Base-by-base conservation (phyloP, 1,140 invertebrate species). In the Tigriopus japonicus region DNA sequence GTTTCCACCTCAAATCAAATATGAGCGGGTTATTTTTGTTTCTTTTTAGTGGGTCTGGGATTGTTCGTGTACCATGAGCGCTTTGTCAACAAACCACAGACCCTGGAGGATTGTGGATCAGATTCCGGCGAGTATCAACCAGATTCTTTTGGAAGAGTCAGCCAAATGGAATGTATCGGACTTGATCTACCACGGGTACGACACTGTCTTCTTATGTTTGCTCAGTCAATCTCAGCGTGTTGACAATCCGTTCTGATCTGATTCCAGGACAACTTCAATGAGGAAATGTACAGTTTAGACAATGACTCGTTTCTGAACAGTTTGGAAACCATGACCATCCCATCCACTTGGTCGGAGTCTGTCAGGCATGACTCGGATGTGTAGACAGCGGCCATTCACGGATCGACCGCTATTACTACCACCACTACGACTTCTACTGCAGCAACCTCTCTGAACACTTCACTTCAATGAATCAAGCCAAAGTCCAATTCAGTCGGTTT, bases 291-390 rank as follows among this genome's bases (percentile, higher is more conserved):
- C 71, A 88, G 85, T 69, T 73, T 89, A 71, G 86, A 89, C 72
- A 89, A 89, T 69, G 86, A 89, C 70, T 88, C 85, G 62, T 89
- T 88, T 73, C 76, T 89, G 56, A 89, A 88, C 72, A 88, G 85
- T 56, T 70, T 88, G 63, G 86, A 89, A 73, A 85, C 86, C 58
- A 87, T 89, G 85, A 88, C 86, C 66, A 87, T 89, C 71, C 85
- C 55, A 1, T 41, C 55, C n/a, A 49, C 21, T 15, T 49, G 45
- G 45, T 49, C 45, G n/a, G n/a, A 17, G 45, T 49, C 45, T 6
- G n/a, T 21, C 45, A 49, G 21, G n/a, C n/a, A 21, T 21, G 45
- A 49, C 21, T 49, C 45, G 3, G 45, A 49, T 21, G 45, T 49
- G n/a, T 49, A 49, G 45, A 10, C 28, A 35, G 28, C 3, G 28